These are phyloP conservation scores for Paramormyrops hopkinsi DNA, from an alignment of 2,797 vertebrate species.

Conservation along the genomic window DNA sequence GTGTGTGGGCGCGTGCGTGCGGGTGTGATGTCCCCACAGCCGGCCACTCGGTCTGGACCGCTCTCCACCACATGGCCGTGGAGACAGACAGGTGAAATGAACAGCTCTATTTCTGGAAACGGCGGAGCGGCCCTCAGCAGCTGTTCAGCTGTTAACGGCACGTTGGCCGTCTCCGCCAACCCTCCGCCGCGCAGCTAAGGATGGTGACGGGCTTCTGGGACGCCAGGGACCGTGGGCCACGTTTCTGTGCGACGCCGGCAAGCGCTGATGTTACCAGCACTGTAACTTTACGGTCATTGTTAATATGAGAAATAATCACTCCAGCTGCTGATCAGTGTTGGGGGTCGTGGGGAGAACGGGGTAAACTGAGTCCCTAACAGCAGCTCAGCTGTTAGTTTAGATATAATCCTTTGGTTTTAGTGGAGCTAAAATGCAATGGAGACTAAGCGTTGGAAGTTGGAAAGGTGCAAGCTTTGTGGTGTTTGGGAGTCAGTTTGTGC, in stretches of 20 bases:
- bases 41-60: conserved; percentile 22
- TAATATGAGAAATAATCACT: not conserved
- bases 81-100: conserved; percentile 47
- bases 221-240: conserved; percentile 5
- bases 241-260: conserved; percentile 22
- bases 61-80: not conserved
- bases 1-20: conserved; percentile 1
- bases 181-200: conserved; percentile 32
- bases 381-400: not conserved
- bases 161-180: conserved; percentile 36
- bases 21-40: conserved; percentile 18
- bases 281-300: not conserved
- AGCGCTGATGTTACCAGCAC: not conserved
- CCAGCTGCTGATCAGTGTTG: not conserved
- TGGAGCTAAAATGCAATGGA: not conserved
- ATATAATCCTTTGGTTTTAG: not conserved
- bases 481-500: not conserved
- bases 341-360: not conserved
- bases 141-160: conserved; percentile 45
- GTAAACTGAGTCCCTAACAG: not conserved
- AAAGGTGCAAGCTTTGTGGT: not conserved
- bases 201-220: conserved; percentile 20
- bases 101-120: conserved; percentile 51
- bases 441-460: not conserved
- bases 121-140: conserved; percentile 42